Evolutionary conservation across 2,113 vertebrate species (phyloP), one percentile per base, ranked within the genome.

Genomic region (Oxyruncus cristatus): DNA sequence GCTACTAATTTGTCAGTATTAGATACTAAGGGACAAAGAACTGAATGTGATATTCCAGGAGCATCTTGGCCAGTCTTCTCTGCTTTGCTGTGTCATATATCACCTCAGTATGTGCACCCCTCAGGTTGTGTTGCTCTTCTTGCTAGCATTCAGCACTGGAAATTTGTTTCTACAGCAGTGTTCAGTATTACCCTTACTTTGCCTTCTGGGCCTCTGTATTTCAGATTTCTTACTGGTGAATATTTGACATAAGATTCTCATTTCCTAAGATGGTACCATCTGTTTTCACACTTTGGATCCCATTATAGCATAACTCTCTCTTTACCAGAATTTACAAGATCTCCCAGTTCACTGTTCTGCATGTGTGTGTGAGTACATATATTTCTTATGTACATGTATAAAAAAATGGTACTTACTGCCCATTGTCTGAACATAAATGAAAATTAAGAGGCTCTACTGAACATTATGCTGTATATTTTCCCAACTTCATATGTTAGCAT

Each of bases 371-470:
- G 41, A 52, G 21, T 63, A 35, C 9, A 11, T n/a, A 14, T 44
- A 68, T 85, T 85, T 89, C 59, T 87, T 78, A 58, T 2, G 28
- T 8, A 22, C 1, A 3, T 23, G 20, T 14, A 62, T 19, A 5
- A 44, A 85, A 59, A 73, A 50, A 56, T 30, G 2, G 19, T 66
- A 62, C 15, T 90, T 83, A 70, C 39, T 67, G 42, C 44, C 33
- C 55, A 80, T 52, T 0, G 0, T 26, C 76, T 63, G 30, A 84
- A 81, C 21, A 71, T 1, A 68, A 61, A 52, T 68, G 58, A 89
- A 94, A 92, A 91, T 89, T 75, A 72, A 89, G 65, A 71, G 30
- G 6, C 23, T 86, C 8, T 49, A 26, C 16, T 67, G 52, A 78
- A 63, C 15, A 46, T 68, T 56, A 72, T 18, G 33, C 20, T 79